Conservation (phyloP, 2,113 vertebrate genomes). For the Peucedramus taeniatus region DNA sequence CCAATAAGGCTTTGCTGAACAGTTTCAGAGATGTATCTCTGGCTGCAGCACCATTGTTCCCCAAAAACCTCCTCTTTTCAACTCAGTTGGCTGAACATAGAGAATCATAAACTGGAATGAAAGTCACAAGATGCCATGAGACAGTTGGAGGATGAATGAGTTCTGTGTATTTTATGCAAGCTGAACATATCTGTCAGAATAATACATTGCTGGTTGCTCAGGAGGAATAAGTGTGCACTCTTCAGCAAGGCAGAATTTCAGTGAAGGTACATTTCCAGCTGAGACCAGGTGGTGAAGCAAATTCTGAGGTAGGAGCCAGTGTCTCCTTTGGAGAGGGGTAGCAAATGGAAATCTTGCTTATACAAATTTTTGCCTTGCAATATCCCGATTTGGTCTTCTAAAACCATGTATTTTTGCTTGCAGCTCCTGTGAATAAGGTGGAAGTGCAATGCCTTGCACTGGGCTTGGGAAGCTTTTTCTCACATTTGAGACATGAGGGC, state of each 20-base stretch:
- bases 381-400: accelerated
- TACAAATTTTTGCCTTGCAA: not conserved
- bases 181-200: not conserved
- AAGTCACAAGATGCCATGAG: not conserved
- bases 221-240: not conserved
- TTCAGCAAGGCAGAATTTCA: not conserved
- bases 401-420: not conserved
- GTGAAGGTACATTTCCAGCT: not conserved
- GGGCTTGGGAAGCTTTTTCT: not conserved
- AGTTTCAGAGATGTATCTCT: not conserved
- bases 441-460: not conserved
- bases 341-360: not conserved
- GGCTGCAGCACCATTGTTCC: not conserved
- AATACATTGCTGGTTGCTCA: not conserved
- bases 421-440: not conserved
- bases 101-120: not conserved
- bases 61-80: not conserved
- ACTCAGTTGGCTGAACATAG: not conserved
- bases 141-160: not conserved
- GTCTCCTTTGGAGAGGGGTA: not conserved
- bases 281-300: not conserved
- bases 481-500: not conserved
- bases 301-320: not conserved
- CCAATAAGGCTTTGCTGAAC: not conserved
- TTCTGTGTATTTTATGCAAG: not conserved